Conservation (phyloP, 2,888 invertebrate genomes). For the Nycteola revayana region DNA sequence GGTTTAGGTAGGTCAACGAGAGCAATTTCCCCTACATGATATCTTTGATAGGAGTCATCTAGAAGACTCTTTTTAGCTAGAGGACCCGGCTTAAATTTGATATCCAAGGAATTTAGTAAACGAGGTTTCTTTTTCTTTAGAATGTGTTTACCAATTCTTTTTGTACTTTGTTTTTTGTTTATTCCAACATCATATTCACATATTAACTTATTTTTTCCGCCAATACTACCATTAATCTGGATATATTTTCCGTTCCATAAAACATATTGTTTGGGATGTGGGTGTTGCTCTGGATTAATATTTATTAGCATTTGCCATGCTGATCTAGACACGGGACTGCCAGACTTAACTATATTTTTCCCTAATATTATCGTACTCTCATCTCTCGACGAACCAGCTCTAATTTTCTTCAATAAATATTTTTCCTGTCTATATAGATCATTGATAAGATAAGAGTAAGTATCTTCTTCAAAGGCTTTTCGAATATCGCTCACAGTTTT, state of each 20-base stretch:
- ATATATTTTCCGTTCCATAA: conserved; percentile 60
- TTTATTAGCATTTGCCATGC: conserved; percentile 72
- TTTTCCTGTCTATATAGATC: conserved; percentile 61
- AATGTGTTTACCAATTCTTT: conserved; percentile 23
- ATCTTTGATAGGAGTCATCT: conserved; percentile 65
- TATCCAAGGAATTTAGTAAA: conserved; percentile 51
- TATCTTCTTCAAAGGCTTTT: conserved; percentile 58
- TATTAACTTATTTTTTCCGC: conserved; percentile 61
- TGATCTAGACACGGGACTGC: conserved; percentile 56
- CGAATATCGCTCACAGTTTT: conserved; percentile 66
- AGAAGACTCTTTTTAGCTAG: conserved; percentile 71
- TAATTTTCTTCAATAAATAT: conserved; percentile 59
- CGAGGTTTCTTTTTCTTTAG: conserved; percentile 44
- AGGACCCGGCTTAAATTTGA: conserved; percentile 82
- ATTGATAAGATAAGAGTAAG: conserved; percentile 43
- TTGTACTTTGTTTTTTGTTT: conserved; percentile 21
- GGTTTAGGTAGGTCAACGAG: conserved; percentile 75
- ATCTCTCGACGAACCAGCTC: conserved; percentile 49
- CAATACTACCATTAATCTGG: conserved; percentile 60
- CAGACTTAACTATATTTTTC: conserved; percentile 49
- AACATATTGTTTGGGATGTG: conserved; percentile 54
- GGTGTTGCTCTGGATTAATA: conserved; percentile 56
- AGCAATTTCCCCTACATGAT: conserved; percentile 67
- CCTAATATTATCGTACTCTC: conserved; percentile 55
- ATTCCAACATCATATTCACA: conserved; percentile 48